Percentiles rank a stretch among this genome's conserved stretches.
phyloP scores from a whole-genome alignment of 2,888 invertebrate species.

The Pseudococcus longispinus region DNA sequence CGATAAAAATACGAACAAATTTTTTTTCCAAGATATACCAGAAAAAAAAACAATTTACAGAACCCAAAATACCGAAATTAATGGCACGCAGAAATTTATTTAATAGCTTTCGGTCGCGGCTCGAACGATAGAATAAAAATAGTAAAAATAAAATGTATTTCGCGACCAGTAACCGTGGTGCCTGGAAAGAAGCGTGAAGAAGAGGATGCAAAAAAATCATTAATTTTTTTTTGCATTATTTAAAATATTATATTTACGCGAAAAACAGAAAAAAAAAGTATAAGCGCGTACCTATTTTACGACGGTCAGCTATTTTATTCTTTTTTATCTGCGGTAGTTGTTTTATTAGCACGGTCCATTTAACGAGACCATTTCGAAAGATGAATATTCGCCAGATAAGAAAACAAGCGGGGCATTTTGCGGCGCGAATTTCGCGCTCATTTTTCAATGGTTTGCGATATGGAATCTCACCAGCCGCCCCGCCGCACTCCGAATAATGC shows the following conservation, averaged over 20 bases:
- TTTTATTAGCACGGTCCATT: slow-evolving; percentile 45
- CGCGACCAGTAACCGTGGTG: background rate
- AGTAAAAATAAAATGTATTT: background rate
- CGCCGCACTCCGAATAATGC: too few relatives aligned
- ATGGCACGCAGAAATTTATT: slow-evolving; percentile 38
- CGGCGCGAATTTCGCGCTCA: background rate
- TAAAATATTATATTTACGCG: slow-evolving; percentile 11
- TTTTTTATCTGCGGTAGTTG: slow-evolving; percentile 46
- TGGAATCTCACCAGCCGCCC: background rate
- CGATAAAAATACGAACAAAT: background rate
- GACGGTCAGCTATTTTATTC: slow-evolving; percentile 40
- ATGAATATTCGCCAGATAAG: slow-evolving; percentile 43
- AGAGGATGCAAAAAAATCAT: slow-evolving; percentile 19
- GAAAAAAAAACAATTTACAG: slow-evolving; percentile 8
- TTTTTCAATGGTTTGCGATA: slow-evolving; percentile 9
- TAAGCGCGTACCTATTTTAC: slow-evolving; percentile 13
- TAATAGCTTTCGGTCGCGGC: slow-evolving; percentile 25
- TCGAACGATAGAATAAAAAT: slow-evolving; percentile 8
- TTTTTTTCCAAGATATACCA: background rate
- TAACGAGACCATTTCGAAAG: slow-evolving; percentile 35
- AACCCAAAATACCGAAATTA: slow-evolving; percentile 21
- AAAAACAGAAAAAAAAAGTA: background rate
- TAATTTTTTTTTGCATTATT: slow-evolving; percentile 22
- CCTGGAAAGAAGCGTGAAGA: background rate
- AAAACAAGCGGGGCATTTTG: background rate